Conservation (phyloP, 2,888 invertebrate genomes). For the Fissipunctia ypsillon region DNA sequence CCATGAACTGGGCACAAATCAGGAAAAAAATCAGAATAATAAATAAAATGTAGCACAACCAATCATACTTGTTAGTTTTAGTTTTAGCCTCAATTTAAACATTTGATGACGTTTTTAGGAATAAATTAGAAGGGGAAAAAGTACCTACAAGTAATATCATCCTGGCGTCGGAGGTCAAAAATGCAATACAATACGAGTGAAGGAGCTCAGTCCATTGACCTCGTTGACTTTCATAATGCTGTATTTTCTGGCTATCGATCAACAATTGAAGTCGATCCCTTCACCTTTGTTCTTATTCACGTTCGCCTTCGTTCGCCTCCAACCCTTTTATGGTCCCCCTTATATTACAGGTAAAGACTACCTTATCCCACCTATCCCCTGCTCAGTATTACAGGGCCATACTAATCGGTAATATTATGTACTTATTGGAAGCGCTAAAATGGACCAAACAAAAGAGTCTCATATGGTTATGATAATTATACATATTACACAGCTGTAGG, state of each 20-base stretch:
- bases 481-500: neutral
- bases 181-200: conserved; percentile 5
- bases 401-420: neutral
- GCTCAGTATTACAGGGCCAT: neutral
- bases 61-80: neutral
- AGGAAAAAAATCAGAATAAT: neutral
- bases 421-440: conserved; percentile 37
- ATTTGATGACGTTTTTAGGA: neutral
- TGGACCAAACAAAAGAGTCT: neutral
- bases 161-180: conserved; percentile 11
- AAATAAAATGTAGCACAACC: neutral
- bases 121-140: conserved; percentile 14
- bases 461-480: neutral
- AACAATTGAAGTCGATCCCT: neutral
- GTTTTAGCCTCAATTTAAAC: conserved; percentile 22
- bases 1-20: neutral
- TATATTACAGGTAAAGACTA: neutral
- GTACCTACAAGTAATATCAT: conserved; percentile 8
- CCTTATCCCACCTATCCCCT: neutral
- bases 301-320: neutral
- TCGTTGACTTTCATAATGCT: neutral
- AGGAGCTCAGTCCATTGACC: neutral
- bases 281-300: neutral
- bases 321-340: neutral
- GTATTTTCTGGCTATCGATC: neutral